These are phyloP conservation scores for Coluber constrictor DNA, from an alignment of 2,797 vertebrate species.

Conservation along the genomic window DNA sequence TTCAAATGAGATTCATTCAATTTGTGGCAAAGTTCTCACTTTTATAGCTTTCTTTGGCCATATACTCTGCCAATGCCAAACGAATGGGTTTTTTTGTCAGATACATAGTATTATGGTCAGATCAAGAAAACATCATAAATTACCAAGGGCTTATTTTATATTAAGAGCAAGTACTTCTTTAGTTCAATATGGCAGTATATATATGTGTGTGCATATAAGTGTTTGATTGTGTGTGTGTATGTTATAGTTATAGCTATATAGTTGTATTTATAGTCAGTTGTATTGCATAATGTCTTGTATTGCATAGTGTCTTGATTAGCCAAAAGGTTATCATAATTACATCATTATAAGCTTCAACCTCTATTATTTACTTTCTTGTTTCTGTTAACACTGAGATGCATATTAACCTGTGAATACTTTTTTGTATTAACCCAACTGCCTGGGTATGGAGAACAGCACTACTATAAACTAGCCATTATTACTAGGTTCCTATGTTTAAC, in stretches of 20 bases:
- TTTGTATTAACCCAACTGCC: not conserved
- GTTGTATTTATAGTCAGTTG: not conserved
- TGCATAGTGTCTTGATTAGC: not conserved
- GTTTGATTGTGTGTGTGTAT: too few species aligned
- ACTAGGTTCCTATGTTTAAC: not conserved
- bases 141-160: not conserved
- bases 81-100: conserved; percentile 31
- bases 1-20: conserved; percentile 60
- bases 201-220: too few species aligned
- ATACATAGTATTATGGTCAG: conserved; percentile 30
- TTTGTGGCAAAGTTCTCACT: conserved; percentile 57
- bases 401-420: not conserved
- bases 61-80: conserved; percentile 61
- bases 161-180: not conserved
- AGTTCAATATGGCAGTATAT: fast-evolving
- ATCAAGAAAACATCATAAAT: conserved; percentile 50
- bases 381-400: not conserved
- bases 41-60: conserved; percentile 62
- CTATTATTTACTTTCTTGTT: not conserved
- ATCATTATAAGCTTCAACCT: not conserved
- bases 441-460: not conserved
- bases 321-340: not conserved
- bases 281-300: not conserved
- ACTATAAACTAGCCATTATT: not conserved
- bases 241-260: too few species aligned